phyloP scores from a whole-genome alignment of 2,113 vertebrate species.

The Polypterus senegalus region DNA sequence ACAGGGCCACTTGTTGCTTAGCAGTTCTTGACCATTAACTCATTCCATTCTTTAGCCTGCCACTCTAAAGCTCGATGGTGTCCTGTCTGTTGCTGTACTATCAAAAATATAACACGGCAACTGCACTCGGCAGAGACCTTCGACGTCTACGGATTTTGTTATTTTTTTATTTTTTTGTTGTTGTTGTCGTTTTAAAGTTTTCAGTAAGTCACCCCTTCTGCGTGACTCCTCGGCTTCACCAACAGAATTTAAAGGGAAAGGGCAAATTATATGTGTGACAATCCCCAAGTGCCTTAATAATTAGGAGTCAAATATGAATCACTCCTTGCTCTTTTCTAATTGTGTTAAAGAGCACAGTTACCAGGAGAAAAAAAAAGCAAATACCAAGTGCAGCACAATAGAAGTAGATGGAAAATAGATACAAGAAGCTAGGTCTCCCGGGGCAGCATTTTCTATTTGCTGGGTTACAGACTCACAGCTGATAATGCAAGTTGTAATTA shows the following conservation, averaged over 20 bases:
- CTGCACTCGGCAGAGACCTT: too few relatives aligned
- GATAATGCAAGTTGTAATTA: slow-evolving; percentile 99
- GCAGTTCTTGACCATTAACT: too few relatives aligned
- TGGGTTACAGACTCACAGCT: slow-evolving; percentile 83
- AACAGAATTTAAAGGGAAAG: slow-evolving; percentile 27
- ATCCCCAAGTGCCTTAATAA: slow-evolving; percentile 82
- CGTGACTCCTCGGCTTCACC: slow-evolving; percentile 22
- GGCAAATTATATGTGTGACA: slow-evolving; percentile 48
- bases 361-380: slow-evolving; percentile 73
- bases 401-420: slow-evolving; percentile 82
- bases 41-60: too few relatives aligned
- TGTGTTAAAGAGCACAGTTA: slow-evolving; percentile 89
- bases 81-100: too few relatives aligned
- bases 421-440: slow-evolving; percentile 80
- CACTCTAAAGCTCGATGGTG: too few relatives aligned
- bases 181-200: too few relatives aligned
- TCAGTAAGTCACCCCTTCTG: too few relatives aligned
- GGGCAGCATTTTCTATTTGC: slow-evolving; percentile 88
- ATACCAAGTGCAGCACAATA: slow-evolving; percentile 66
- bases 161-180: too few relatives aligned
- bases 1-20: too few relatives aligned
- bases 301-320: slow-evolving; percentile 77
- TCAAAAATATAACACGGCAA: too few relatives aligned
- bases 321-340: slow-evolving; percentile 77
- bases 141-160: too few relatives aligned